Evolutionary conservation across 2,797 vertebrate genomes (phyloP).

Genomic region (Alcedo quadribrachys): DNA sequence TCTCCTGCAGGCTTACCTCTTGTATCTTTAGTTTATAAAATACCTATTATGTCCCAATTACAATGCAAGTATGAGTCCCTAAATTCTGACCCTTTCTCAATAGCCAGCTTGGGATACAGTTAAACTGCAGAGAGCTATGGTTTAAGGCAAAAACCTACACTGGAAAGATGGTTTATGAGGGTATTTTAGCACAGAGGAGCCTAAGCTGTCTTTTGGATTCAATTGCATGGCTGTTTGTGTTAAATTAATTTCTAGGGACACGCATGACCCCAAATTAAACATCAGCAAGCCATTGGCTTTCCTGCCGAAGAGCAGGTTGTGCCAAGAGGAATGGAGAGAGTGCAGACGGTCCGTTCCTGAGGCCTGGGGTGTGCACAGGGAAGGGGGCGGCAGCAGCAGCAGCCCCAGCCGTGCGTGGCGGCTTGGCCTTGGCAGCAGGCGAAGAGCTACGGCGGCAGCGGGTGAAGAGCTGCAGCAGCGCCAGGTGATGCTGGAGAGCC

Average conservation of each 20-base stretch:
- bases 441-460: not conserved
- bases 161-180: not conserved
- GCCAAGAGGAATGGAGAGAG: not conserved
- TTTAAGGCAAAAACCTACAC: not conserved
- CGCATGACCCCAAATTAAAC: not conserved
- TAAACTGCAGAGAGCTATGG: not conserved
- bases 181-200: not conserved
- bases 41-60: not conserved
- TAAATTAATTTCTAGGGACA: not conserved
- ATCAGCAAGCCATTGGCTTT: not conserved
- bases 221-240: not conserved
- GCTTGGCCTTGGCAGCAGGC: not conserved
- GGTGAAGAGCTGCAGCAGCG: not conserved
- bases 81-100: not conserved
- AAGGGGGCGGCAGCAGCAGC: not conserved
- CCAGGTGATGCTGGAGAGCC: constrained; percentile 45
- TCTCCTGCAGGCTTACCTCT: not conserved
- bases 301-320: not conserved
- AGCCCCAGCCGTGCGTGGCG: not conserved
- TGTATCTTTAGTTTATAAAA: not conserved
- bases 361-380: not conserved
- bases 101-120: not conserved
- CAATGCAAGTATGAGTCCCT: not conserved
- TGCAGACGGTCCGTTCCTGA: not conserved
- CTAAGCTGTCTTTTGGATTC: not conserved